Base-by-base conservation (phyloP, 2,797 vertebrate genomes). In the Artibeus jamaicensis region DNA sequence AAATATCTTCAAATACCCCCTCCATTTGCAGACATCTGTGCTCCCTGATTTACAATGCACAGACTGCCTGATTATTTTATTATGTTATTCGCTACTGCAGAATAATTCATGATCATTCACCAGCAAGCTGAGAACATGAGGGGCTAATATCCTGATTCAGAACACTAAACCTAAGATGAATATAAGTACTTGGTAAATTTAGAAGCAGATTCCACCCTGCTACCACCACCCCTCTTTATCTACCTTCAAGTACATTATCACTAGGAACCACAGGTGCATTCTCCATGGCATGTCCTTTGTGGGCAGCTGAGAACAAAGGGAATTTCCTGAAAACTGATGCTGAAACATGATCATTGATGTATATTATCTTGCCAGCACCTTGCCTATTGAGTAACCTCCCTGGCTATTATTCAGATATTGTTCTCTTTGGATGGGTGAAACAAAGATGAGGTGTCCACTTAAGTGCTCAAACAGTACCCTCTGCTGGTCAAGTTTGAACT, bases 391-490 rank as follows among this genome's bases (percentile, higher is more conserved):
- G 70, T 87, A 7, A 90, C 32, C 1, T 96, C 91, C 74, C 74
- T 39, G 67, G 42, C 89, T 34, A 48, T 86, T 94, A 89, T 87
- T 96, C 81, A 78, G 53, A 92, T 42, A 88, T 6, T 68, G 81
- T 94, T 84, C 57, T 85, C 50, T 16, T 37, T n/a, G 37, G 42
- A 92, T 85, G 42, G 16, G 22, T 22, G 19, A 15, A 73, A 96
- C 93, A 93, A 96, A 90, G 93, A 76, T 76, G 55, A 34, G 10
- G 57, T 29, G 59, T 15, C 46, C 68, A 71, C 73, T 77, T 97
- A 85, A 73, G 95, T 97, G 98, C 95, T 98, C 98, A 92, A 94
- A 62, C 89, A 98, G 97, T 97, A 97, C 98, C 98, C 98, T 98
- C 98, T 98, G 94, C 98, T 98, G 98, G 93, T 50, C 9, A 15